phyloP scores from a whole-genome alignment of 2,797 vertebrate genomes.

The Sebastes taczanowskii region DNA sequence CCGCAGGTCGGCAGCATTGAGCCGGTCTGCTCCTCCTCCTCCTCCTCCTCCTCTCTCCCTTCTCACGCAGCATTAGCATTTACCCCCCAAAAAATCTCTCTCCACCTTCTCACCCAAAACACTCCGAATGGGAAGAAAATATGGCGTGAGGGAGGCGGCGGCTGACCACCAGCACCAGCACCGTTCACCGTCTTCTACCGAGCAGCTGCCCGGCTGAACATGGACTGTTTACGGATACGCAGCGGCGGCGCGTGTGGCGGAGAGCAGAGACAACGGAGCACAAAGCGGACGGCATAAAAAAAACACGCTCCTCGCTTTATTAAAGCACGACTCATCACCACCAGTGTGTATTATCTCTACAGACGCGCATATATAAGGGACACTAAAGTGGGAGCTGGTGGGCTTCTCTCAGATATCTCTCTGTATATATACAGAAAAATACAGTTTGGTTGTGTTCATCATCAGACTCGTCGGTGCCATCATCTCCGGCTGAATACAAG shows the following conservation, averaged over 20 bases:
- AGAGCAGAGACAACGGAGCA: constrained; percentile 72
- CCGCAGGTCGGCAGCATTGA: constrained; percentile 78
- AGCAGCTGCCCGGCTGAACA: constrained; percentile 68
- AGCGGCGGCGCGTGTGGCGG: constrained; percentile 51
- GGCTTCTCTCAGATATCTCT: not conserved
- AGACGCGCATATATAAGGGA: constrained; percentile 24
- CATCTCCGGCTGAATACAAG: constrained; percentile 59
- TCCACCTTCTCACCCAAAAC: constrained; percentile 64
- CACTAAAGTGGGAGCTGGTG: constrained; percentile 20
- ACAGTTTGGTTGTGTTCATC: not conserved
- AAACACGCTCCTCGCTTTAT: constrained; percentile 63
- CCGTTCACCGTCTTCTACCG: constrained; percentile 62
- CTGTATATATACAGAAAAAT: not conserved
- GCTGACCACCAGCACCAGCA: constrained; percentile 45
- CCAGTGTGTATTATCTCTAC: constrained; percentile 25
- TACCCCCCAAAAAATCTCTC: constrained; percentile 58
- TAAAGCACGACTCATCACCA: constrained; percentile 58
- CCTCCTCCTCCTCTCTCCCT: not conserved
- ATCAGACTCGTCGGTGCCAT: constrained; percentile 46
- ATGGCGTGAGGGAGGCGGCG: constrained; percentile 75
- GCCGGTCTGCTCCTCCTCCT: constrained; percentile 34
- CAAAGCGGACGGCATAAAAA: constrained; percentile 69
- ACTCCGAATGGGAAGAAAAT: constrained; percentile 77
- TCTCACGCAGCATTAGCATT: constrained; percentile 57
- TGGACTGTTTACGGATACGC: constrained; percentile 72